phyloP scores from a whole-genome alignment of 2,888 invertebrate species.

The Andrena praecox region DNA sequence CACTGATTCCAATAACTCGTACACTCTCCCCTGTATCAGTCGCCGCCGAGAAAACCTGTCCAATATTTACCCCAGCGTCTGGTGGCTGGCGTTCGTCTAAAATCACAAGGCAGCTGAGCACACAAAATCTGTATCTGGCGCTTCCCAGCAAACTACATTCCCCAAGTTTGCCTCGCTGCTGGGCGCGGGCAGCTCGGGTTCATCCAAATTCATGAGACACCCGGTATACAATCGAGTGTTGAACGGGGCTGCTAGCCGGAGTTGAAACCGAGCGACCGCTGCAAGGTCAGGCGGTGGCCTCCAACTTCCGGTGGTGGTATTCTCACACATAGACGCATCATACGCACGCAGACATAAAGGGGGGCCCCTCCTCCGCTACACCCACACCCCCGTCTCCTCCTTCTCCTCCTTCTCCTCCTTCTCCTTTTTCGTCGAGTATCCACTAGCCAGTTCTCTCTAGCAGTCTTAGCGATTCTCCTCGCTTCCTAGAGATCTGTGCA shows the following conservation, averaged over 20 bases:
- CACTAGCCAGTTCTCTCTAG: not conserved
- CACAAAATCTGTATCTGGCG: not conserved
- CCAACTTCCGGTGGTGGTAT: constrained; percentile 84
- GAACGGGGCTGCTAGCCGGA: constrained; percentile 71
- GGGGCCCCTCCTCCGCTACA: constrained; percentile 50
- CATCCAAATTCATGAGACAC: constrained; percentile 52
- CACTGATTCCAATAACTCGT: not conserved
- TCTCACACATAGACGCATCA: constrained; percentile 67
- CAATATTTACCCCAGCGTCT: not conserved
- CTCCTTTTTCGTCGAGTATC: constrained; percentile 1
- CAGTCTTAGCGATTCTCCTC: not conserved
- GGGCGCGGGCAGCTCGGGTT: not conserved
- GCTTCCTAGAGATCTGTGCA: constrained; percentile 10
- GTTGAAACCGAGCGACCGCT: constrained; percentile 76
- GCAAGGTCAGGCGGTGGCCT: constrained; percentile 84
- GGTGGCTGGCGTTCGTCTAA: not conserved
- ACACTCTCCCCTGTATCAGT: not conserved
- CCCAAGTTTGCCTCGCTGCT: not conserved
- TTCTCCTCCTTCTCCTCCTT: constrained; percentile 13
- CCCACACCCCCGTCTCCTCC: constrained; percentile 24
- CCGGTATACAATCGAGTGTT: constrained; percentile 73
- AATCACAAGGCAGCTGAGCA: not conserved
- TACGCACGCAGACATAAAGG: constrained; percentile 69
- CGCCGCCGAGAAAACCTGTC: too few species aligned
- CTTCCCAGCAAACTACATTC: not conserved